Conservation (phyloP, 2,888 invertebrate species). For the Rhodophaea formosa region DNA sequence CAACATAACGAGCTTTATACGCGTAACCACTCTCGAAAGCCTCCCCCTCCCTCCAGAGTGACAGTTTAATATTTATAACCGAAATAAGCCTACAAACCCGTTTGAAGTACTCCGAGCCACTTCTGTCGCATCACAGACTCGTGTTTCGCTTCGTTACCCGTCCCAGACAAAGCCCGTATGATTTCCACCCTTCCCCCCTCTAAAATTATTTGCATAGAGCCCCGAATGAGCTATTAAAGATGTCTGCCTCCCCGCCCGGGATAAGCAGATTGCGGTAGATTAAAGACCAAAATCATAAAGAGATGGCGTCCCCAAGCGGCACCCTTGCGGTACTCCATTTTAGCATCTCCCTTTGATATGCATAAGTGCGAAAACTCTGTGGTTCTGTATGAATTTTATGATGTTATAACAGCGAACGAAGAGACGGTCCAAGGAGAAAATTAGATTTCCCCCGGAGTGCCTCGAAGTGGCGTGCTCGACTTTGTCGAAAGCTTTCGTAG, state of each 20-base stretch:
- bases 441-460: conserved; percentile 75
- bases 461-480: conserved; percentile 66
- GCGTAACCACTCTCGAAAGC: conserved; percentile 59
- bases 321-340: conserved; percentile 57
- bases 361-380: conserved; percentile 66
- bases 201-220: conserved; percentile 80
- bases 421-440: conserved; percentile 70
- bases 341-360: conserved; percentile 60
- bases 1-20: conserved; percentile 55
- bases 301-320: conserved; percentile 50
- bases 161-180: conserved; percentile 79
- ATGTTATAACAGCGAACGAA: conserved; percentile 58
- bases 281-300: conserved; percentile 78
- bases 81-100: conserved; percentile 63
- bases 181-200: conserved; percentile 57
- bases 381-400: conserved; percentile 64
- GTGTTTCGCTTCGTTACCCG: conserved; percentile 76
- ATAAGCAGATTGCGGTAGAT: conserved; percentile 81
- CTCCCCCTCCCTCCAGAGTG: conserved; percentile 42
- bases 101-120: conserved; percentile 67
- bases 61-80: conserved; percentile 75
- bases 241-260: conserved; percentile 68
- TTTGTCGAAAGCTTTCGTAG: conserved; percentile 70
- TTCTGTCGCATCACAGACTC: conserved; percentile 73
- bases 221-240: conserved; percentile 81